Base-by-base conservation (phyloP, 2,113 vertebrate species). In the Synchiropus splendidus region DNA sequence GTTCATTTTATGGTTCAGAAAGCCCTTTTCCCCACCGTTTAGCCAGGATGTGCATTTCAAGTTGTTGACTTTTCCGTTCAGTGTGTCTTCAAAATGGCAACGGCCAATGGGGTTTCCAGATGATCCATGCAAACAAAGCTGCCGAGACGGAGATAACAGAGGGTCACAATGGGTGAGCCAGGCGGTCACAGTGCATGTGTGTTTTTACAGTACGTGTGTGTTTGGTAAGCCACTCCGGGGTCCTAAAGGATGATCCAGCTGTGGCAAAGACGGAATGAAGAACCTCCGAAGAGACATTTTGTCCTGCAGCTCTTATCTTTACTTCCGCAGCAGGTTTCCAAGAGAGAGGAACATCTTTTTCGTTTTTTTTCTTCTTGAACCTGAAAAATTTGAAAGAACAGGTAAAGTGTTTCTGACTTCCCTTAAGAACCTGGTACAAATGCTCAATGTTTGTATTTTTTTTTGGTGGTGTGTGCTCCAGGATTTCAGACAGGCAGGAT, bases 81-180 rank as follows among this genome's bases (percentile, higher is more conserved):
- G 48, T 43, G 39, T 10, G 40, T 55, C 62, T 70, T 54, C 42
- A 63, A 65, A 62, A 43, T n/a, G 1, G 27, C 49, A 38, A 42
- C 38, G 53, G 50, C 56, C 55, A 72, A 72, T 51, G 42, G 48
- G 53, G 60, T 70, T 73, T 78, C 64, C 59, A 69, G 58, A 74
- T 66, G 67, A 77, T 75, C 39, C 54, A 46, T 48, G 48, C 63
- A 72, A 74, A 76, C 73, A 79, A 66, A 68, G 69, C 78, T 80
- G 67, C 46, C 9, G 46, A 53, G 48, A 18, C 48, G 63, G 48
- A 71, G 77, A 80, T 79, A 79, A 80, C 61, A 72, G 72, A 41
- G 45, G 56, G 59, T 70, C 52, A 45, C 63, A 61, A 49, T 69
- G 72, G 21, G 54, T 72, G 61, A 45, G 76, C 64, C 40, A 51